Conservation (phyloP, 1,140 invertebrate genomes). For the Drosophila nasuta region DNA sequence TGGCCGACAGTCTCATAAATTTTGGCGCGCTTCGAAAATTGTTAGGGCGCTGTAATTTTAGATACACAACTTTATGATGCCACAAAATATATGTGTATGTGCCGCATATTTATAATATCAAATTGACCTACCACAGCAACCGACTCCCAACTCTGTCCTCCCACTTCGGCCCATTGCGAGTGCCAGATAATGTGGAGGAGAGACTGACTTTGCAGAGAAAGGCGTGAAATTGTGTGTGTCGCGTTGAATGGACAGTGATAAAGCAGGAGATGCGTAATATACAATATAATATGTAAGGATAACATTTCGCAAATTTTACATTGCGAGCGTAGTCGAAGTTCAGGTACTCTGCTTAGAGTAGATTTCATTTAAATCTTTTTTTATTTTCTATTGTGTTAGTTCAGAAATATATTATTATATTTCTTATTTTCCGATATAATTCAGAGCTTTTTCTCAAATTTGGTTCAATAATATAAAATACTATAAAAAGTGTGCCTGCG, state of each 20-base stretch:
- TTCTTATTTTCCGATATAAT: too few species aligned
- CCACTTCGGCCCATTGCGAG: slow-evolving; percentile 49
- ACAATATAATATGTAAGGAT: slow-evolving; percentile 1
- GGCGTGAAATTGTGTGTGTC: slow-evolving; percentile 65
- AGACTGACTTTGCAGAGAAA: slow-evolving; percentile 42
- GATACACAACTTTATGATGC: slow-evolving; percentile 82
- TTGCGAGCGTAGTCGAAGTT: background rate
- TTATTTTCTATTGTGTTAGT: too few species aligned
- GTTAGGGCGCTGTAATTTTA: slow-evolving; percentile 75
- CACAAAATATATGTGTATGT: slow-evolving; percentile 71
- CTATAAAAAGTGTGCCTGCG: background rate
- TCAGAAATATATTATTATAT: too few species aligned
- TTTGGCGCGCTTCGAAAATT: slow-evolving; percentile 74
- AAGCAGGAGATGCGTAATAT: slow-evolving; percentile 30
- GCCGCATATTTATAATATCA: slow-evolving; percentile 81
- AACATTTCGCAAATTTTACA: background rate
- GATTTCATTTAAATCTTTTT: too few species aligned
- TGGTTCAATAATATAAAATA: too few species aligned
- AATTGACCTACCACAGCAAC: slow-evolving; percentile 61
- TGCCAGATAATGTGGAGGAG: slow-evolving; percentile 62
- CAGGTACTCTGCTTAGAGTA: background rate
- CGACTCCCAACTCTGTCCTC: background rate
- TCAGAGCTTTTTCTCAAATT: too few species aligned
- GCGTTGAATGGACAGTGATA: slow-evolving; percentile 52
- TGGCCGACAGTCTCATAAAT: slow-evolving; percentile 68